A percentile compares a stretch with the other conserved stretches of the same genome.
Evolutionary conservation across 2,113 vertebrate genomes (phyloP).

Genomic region (Notothenia rossii): DNA sequence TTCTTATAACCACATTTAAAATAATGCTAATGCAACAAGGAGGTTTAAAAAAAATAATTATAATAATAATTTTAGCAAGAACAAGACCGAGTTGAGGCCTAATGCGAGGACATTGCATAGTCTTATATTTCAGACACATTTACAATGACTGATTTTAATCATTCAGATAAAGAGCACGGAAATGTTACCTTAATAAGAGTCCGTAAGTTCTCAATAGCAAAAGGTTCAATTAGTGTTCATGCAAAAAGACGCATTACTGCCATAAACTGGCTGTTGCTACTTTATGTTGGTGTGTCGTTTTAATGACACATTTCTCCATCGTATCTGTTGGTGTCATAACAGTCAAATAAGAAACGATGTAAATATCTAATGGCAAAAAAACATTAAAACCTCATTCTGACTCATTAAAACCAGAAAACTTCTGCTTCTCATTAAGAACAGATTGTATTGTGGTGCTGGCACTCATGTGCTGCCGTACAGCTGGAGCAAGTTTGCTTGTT

Average conservation of each 20-base stretch:
- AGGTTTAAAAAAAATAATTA: neutral
- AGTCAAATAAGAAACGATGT: neutral
- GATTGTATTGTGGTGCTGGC: constrained; percentile 9
- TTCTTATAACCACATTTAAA: neutral
- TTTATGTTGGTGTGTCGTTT: neutral
- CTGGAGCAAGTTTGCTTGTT: constrained; percentile 33
- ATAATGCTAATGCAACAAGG: neutral
- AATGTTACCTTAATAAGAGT: neutral
- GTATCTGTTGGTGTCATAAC: neutral
- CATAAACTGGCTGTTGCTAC: neutral
- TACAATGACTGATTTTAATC: constrained; percentile 14
- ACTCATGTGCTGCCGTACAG: constrained; percentile 11
- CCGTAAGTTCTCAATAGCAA: neutral
- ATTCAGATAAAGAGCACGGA: neutral
- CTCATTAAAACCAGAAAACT: too few species aligned
- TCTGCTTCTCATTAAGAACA: neutral
- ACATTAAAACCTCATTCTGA: too few species aligned
- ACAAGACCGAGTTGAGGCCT: neutral
- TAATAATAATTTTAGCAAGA: too few species aligned
- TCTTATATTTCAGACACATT: neutral
- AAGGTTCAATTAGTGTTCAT: too few species aligned
- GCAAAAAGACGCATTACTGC: too few species aligned
- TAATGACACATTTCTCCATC: neutral
- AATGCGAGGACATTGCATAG: constrained; percentile 6
- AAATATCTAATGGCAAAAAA: neutral